A percentile compares a stretch with the other conserved stretches of the same genome.
Conservation (phyloP, 2,113 vertebrate species). For the Paradoxurus hermaphroditus region DNA sequence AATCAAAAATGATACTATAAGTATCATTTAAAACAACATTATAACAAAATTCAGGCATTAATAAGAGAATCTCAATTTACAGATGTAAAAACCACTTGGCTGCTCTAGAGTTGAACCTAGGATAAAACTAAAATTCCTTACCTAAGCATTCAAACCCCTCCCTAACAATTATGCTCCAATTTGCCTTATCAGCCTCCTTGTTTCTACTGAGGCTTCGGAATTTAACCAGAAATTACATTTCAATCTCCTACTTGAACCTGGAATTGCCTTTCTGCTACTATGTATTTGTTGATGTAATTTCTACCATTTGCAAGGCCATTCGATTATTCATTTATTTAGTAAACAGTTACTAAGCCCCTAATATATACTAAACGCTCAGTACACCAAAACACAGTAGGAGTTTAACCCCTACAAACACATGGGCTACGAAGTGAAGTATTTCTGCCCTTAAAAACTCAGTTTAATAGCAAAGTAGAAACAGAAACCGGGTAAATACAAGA, state of each 20-base stretch:
- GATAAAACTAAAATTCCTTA: slow-evolving; percentile 39
- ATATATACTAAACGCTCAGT: background rate
- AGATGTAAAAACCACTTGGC: background rate
- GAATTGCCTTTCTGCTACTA: background rate
- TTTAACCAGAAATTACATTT: slow-evolving; percentile 6
- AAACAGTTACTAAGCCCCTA: background rate
- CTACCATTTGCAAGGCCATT: background rate
- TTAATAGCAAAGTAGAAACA: slow-evolving; percentile 11
- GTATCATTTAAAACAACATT: background rate
- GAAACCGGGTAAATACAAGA: background rate
- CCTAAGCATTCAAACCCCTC: background rate
- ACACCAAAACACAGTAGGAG: background rate
- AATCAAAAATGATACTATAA: too few species aligned
- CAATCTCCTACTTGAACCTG: background rate
- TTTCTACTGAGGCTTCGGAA: background rate
- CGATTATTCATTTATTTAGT: slow-evolving; percentile 27
- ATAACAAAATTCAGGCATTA: background rate
- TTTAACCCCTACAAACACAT: background rate
- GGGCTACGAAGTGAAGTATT: background rate
- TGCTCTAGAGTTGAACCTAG: background rate
- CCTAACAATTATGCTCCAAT: background rate
- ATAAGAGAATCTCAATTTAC: background rate
- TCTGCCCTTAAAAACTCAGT: background rate
- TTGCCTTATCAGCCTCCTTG: background rate
- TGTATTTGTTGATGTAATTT: slow-evolving; percentile 26